phyloP scores from a whole-genome alignment of 35 echinoderm and acorn worm species.

The Strongylocentrotus purpuratus region DNA sequence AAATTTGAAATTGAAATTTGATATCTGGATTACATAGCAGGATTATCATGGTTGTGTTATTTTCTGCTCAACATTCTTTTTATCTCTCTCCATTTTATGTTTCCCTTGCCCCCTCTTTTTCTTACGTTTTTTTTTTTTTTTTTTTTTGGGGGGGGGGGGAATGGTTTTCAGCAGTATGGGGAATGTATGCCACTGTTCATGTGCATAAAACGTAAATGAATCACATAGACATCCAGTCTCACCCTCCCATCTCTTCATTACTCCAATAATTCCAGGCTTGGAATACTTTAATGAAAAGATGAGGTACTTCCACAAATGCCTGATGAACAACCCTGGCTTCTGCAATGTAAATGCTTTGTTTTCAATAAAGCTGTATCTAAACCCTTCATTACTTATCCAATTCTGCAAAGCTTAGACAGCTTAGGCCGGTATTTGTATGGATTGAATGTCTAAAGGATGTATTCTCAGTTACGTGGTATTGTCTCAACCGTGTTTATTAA shows the following conservation, averaged over 20 bases:
- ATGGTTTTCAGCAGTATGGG: too few species aligned
- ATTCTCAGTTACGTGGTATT: not conserved
- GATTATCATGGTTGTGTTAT: too few species aligned
- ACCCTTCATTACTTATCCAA: not conserved
- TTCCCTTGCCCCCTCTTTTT: not conserved
- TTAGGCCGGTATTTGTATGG: not conserved
- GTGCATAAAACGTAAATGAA: not conserved
- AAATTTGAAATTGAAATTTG: too few species aligned
- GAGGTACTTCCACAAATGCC: not conserved
- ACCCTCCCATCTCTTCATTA: not conserved
- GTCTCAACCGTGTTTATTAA: not conserved
- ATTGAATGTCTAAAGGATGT: not conserved
- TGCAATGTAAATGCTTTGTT: not conserved
- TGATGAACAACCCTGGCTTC: not conserved
- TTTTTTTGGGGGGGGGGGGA: not conserved
- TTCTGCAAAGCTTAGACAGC: not conserved
- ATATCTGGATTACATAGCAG: too few species aligned
- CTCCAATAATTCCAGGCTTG: not conserved
- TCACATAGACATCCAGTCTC: not conserved
- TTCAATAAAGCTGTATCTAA: not conserved
- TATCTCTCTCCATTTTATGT: not conserved
- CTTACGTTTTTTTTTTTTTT: not conserved
- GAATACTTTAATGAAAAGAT: not conserved
- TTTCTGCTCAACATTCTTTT: not conserved
- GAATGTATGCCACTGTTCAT: too few species aligned